phyloP scores from a whole-genome alignment of 2,888 invertebrate genomes.

The Callyntrura sp. region DNA sequence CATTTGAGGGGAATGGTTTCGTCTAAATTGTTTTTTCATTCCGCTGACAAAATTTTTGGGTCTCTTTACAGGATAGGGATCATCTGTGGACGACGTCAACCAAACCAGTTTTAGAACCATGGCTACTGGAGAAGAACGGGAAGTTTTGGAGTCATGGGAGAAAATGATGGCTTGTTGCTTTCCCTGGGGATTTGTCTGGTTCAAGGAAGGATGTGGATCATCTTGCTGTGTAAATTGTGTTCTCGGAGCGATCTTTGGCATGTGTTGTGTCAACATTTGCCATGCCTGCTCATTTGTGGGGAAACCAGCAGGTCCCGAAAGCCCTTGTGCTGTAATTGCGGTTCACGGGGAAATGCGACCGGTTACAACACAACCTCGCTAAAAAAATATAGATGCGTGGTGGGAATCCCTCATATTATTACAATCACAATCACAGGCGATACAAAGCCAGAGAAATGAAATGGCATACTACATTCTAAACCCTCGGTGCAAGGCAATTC shows the following conservation, averaged over 20 bases:
- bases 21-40: neutral
- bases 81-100: too few relatives aligned
- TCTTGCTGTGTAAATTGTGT: conserved; percentile 72
- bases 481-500: too few relatives aligned
- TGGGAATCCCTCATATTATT: neutral
- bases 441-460: too few relatives aligned
- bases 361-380: conserved; percentile 63
- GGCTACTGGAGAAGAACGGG: conserved; percentile 67
- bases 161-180: conserved; percentile 80
- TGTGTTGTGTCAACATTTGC: conserved; percentile 76
- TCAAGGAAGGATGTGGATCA: conserved; percentile 80
- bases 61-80: too few relatives aligned
- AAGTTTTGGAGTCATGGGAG: conserved; percentile 77
- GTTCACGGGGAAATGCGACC: conserved; percentile 59
- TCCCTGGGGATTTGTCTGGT: conserved; percentile 80
- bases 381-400: neutral
- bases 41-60: too few relatives aligned
- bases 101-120: too few relatives aligned
- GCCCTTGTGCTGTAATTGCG: conserved; percentile 75
- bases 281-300: conserved; percentile 79
- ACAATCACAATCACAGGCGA: too few relatives aligned
- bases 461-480: too few relatives aligned
- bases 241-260: conserved; percentile 48
- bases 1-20: too few relatives aligned
- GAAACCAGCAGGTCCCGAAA: conserved; percentile 63